Conservation (phyloP, 23 tunicate species). For the Ciona savignyi region DNA sequence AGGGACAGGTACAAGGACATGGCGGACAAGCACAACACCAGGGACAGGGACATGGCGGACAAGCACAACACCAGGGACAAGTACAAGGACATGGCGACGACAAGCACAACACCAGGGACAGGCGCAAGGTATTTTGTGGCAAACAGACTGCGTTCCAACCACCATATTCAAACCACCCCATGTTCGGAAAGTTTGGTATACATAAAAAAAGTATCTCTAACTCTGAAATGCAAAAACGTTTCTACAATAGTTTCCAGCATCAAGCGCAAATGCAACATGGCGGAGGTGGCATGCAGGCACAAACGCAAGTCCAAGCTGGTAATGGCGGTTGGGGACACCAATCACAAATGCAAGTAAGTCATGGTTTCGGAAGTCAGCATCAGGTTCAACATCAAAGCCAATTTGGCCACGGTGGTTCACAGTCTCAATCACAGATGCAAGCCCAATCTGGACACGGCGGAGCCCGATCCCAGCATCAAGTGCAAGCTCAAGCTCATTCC, state of each 20-base stretch:
- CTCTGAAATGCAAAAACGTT: not conserved
- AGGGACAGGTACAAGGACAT: slow-evolving; percentile 4
- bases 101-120: slow-evolving; percentile 17
- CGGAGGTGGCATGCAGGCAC: no score
- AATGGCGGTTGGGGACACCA: slow-evolving; percentile 16
- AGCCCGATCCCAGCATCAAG: slow-evolving; percentile 14
- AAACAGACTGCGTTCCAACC: no score
- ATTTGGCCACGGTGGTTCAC: not conserved
- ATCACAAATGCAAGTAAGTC: slow-evolving; percentile 12
- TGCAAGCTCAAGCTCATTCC: no score
- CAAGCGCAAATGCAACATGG: slow-evolving; percentile 12
- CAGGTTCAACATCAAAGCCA: slow-evolving; percentile 9
- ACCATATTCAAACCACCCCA: no score
- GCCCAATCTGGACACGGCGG: slow-evolving; percentile 13
- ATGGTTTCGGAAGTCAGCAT: slow-evolving; percentile 14
- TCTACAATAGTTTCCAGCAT: not conserved
- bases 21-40: slow-evolving; percentile 10
- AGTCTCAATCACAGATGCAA: slow-evolving; percentile 17
- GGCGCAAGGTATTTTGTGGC: slow-evolving; percentile 7
- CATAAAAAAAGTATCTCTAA: not conserved
- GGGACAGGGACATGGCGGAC: not conserved
- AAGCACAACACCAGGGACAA: slow-evolving; percentile 12
- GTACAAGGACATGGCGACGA: slow-evolving; percentile 7
- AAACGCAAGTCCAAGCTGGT: no score
- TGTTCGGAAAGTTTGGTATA: not conserved